A percentile compares a stretch with the other conserved stretches of the same genome.
phyloP scores from a whole-genome alignment of 2,113 vertebrate species.

The Lasiurus borealis region DNA sequence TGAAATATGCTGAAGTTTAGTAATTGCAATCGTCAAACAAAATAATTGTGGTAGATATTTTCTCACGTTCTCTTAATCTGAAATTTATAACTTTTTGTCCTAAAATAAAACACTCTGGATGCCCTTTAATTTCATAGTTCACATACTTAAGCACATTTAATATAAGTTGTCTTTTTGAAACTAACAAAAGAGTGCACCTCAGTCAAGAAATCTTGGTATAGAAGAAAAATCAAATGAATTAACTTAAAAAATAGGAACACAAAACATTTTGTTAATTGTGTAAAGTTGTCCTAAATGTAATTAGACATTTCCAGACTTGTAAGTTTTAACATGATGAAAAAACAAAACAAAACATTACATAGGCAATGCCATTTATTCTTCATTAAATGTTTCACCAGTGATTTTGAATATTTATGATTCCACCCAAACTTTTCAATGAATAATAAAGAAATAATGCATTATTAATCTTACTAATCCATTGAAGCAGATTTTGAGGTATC shows the following conservation, averaged over 20 bases:
- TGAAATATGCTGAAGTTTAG: not conserved
- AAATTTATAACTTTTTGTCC: not conserved
- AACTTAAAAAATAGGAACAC: not conserved
- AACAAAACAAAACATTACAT: not conserved
- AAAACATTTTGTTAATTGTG: not conserved
- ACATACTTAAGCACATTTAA: not conserved
- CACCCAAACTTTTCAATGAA: conserved; percentile 52
- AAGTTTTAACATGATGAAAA: not conserved
- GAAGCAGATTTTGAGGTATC: conserved; percentile 24
- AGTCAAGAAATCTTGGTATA: not conserved
- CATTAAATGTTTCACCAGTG: conserved; percentile 24
- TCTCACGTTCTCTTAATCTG: not conserved
- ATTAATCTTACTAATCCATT: conserved; percentile 65
- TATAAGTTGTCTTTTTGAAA: conserved; percentile 1
- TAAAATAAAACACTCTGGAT: not conserved
- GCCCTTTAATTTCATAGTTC: not conserved
- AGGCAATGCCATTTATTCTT: not conserved
- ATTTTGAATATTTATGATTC: conserved; percentile 36
- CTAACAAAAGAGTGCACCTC: not conserved
- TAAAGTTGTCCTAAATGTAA: not conserved
- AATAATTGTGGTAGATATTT: not conserved
- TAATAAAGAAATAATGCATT: conserved; percentile 66
- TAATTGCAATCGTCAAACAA: not conserved
- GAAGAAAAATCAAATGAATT: not conserved
- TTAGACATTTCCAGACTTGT: not conserved